Percentiles rank a stretch among this genome's conserved stretches.
Conservation (phyloP, 2,888 invertebrate species). For the Minunthozetes semirufus region DNA sequence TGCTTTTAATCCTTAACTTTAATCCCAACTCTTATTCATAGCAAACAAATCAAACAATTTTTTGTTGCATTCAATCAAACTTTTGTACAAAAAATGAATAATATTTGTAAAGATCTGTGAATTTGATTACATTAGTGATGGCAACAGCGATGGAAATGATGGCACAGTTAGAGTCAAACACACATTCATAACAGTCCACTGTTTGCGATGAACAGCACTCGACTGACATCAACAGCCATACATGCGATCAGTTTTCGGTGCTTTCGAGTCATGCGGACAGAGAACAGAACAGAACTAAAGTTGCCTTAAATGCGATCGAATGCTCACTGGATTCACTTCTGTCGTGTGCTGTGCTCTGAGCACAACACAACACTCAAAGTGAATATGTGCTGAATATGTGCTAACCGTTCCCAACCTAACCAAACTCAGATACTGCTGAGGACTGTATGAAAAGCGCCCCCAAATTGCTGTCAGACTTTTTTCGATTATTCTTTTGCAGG, state of each 20-base stretch:
- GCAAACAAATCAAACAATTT: neutral
- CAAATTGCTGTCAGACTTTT: neutral
- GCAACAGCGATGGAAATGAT: neutral
- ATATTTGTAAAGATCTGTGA: neutral
- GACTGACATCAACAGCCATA: slow-evolving; percentile 16
- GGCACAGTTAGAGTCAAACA: neutral
- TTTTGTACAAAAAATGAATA: neutral
- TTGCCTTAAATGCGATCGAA: slow-evolving; percentile 11
- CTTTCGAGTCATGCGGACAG: slow-evolving; percentile 23
- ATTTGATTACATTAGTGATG: neutral
- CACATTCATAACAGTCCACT: slow-evolving; percentile 18
- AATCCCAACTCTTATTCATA: neutral
- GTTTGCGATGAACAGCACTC: neutral
- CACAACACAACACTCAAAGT: too few species aligned
- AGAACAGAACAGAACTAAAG: slow-evolving; percentile 5
- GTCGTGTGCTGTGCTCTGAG: neutral
- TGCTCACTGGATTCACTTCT: slow-evolving; percentile 1
- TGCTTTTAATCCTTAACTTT: neutral
- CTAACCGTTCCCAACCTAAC: neutral
- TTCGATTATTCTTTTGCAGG: slow-evolving; percentile 12
- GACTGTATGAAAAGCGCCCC: neutral
- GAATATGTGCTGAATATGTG: neutral
- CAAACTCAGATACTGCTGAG: neutral
- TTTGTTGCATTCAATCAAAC: neutral
- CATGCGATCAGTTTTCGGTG: slow-evolving; percentile 15